Percentiles rank a stretch among this genome's conserved stretches.
Conservation (phyloP, 2,113 vertebrate species). For the Cyprinus carpio region DNA sequence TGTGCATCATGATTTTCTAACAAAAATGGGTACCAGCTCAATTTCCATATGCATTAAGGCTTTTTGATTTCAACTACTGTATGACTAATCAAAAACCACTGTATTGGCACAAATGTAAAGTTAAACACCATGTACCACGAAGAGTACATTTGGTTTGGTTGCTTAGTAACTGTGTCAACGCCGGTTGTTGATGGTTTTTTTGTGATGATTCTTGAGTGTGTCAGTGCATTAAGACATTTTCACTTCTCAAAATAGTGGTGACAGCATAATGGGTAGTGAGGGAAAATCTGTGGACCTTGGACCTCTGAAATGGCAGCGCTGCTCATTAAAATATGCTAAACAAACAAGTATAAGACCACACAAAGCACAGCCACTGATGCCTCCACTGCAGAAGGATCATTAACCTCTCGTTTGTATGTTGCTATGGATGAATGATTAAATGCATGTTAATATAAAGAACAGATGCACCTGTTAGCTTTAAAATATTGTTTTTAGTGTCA, state of each 20-base stretch:
- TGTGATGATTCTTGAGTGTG: too few relatives aligned
- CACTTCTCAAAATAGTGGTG: conserved; percentile 41
- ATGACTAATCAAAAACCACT: conserved; percentile 12
- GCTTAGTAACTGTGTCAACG: conserved; percentile 59
- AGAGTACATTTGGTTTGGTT: conserved; percentile 53
- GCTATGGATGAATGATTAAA: not conserved
- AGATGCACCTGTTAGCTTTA: not conserved
- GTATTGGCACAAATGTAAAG: conserved; percentile 31
- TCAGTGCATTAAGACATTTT: conserved; percentile 48
- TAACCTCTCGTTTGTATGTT: not conserved
- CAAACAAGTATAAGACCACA: not conserved
- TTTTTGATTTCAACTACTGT: not conserved
- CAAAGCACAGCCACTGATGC: not conserved
- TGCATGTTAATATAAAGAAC: not conserved
- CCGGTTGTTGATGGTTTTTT: too few relatives aligned
- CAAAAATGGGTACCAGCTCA: not conserved
- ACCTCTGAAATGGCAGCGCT: conserved; percentile 3
- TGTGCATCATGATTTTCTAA: not conserved
- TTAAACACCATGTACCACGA: conserved; percentile 29
- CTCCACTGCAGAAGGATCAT: conserved; percentile 16
- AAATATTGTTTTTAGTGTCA: not conserved
- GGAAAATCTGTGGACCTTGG: conserved; percentile 27
- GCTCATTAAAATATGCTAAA: conserved; percentile 34
- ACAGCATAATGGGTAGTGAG: conserved; percentile 40
- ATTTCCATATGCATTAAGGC: not conserved